Evolutionary conservation across 2,113 vertebrate genomes (phyloP).

Genomic region (Notothenia coriiceps): DNA sequence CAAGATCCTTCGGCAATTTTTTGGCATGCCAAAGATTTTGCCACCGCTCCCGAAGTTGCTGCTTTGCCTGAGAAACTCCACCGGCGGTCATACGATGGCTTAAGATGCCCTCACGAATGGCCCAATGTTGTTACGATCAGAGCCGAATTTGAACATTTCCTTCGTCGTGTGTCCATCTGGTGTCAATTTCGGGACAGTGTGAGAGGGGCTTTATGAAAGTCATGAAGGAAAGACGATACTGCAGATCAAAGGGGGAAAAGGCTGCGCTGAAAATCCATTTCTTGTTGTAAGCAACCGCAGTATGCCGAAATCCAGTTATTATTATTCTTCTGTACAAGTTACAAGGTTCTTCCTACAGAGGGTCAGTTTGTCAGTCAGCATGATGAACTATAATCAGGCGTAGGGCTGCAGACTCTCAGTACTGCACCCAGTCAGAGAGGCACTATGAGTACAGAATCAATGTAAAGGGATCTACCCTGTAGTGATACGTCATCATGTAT

Average conservation of each 20-base stretch:
- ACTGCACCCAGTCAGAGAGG: conserved; percentile 9
- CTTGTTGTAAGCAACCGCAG: not conserved
- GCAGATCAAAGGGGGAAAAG: conserved; percentile 28
- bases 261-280: conserved; percentile 9
- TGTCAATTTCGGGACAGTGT: too few species aligned
- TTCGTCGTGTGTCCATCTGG: too few species aligned
- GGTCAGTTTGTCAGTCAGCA: conserved; percentile 48
- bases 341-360: conserved; percentile 3
- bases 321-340: conserved; percentile 12
- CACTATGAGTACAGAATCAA: conserved; percentile 6
- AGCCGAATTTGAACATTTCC: too few species aligned
- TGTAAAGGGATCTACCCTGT: not conserved
- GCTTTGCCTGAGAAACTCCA: too few species aligned
- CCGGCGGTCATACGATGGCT: too few species aligned
- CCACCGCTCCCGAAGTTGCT: too few species aligned
- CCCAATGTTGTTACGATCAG: too few species aligned
- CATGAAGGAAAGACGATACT: not conserved
- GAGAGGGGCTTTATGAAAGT: conserved; percentile 3
- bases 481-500: too few species aligned
- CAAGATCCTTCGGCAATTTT: too few species aligned
- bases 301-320: not conserved
- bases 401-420: conserved; percentile 14
- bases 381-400: conserved; percentile 39
- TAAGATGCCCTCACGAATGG: too few species aligned
- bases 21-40: too few species aligned